Percentiles rank a stretch among this genome's conserved stretches.
Conservation (phyloP, 1,140 invertebrate species). For the Arion vulgaris region DNA sequence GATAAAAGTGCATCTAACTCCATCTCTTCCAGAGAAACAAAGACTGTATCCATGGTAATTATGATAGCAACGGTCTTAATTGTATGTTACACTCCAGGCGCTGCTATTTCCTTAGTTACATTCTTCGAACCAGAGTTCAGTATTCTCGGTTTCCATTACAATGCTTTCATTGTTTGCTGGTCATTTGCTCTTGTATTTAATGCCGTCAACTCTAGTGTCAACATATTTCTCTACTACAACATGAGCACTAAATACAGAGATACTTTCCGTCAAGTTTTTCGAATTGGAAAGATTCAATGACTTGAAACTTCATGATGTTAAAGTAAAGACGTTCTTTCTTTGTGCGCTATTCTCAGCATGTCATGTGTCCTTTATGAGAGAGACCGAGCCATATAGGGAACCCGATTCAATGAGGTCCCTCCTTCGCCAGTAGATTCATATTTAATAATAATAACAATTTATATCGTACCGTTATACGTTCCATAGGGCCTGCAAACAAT, state of each 20-base stretch:
- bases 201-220: constrained; percentile 9
- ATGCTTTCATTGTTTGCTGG: constrained; percentile 8
- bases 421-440: too few species aligned
- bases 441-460: too few species aligned
- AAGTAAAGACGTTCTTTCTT: too few species aligned
- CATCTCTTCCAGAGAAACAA: neutral
- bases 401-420: too few species aligned
- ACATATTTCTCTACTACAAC: constrained; percentile 22
- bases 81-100: neutral
- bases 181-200: constrained; percentile 19
- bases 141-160: neutral
- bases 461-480: too few species aligned
- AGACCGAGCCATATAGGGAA: too few species aligned
- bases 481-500: too few species aligned
- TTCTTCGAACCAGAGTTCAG: constrained; percentile 26
- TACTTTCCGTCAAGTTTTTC: constrained; percentile 1
- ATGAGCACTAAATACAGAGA: constrained; percentile 25
- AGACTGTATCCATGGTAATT: neutral
- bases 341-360: too few species aligned
- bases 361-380: too few species aligned
- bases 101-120: neutral
- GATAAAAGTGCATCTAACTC: neutral
- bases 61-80: neutral
- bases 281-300: too few species aligned
- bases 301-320: too few species aligned